These are phyloP conservation scores for human DNA, from an alignment of 2,113 vertebrate genomes.

Conservation along the genomic window GRCh38 chr1:63107001-63107500, in stretches of 20 bases:
- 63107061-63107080: slow-evolving; percentile 49
- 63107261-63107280: neutral
- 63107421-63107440: neutral
- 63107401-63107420: neutral
- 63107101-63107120: slow-evolving; percentile 62
- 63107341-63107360: neutral
- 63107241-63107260: neutral
- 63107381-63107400: neutral
- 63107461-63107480: neutral
- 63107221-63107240: neutral
- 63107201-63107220: neutral
- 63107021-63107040: slow-evolving; percentile 48
- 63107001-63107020: slow-evolving; percentile 20
- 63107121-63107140: slow-evolving; percentile 61
- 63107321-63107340: neutral
- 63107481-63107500: neutral
- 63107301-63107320: neutral
- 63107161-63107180: neutral
- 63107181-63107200: slow-evolving; percentile 2
- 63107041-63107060: slow-evolving; percentile 46
- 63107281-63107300: neutral
- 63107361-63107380: slow-evolving; percentile 36
- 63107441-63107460: neutral
- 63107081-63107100: slow-evolving; percentile 67
- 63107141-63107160: slow-evolving; percentile 28